Evolutionary conservation across 2,888 invertebrate species (phyloP).

Genomic region (Lapara coniferarum): DNA sequence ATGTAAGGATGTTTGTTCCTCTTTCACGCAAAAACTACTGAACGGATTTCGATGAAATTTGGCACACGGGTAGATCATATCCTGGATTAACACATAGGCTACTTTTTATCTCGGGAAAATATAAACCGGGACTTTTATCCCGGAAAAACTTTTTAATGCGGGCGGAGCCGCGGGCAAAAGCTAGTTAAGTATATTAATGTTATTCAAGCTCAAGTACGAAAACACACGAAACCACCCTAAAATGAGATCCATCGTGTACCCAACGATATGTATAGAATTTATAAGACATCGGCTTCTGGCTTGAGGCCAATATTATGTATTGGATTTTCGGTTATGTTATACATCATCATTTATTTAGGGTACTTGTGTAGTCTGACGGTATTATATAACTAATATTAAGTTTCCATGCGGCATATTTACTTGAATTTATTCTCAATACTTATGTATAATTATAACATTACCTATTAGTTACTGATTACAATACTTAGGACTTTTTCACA

Average conservation of each 20-base stretch:
- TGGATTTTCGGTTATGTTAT: slow-evolving; percentile 9
- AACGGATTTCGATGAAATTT: too few relatives aligned
- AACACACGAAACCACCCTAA: not conserved
- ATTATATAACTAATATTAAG: not conserved
- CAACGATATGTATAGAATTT: not conserved
- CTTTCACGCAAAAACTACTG: too few relatives aligned
- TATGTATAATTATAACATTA: not conserved
- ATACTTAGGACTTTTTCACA: too few relatives aligned
- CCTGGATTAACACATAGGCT: too few relatives aligned
- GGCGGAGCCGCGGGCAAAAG: too few relatives aligned
- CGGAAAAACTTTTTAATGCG: too few relatives aligned
- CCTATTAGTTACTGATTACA: too few relatives aligned
- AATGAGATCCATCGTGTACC: not conserved
- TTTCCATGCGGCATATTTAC: not conserved
- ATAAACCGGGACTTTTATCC: too few relatives aligned
- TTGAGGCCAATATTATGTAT: slow-evolving; percentile 22
- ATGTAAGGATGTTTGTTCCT: too few relatives aligned
- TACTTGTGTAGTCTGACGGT: not conserved
- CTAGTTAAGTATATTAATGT: too few relatives aligned
- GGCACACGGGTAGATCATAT: too few relatives aligned
- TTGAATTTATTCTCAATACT: not conserved
- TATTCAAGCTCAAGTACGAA: not conserved
- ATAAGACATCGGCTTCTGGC: slow-evolving; percentile 22
- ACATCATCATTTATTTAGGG: slow-evolving; percentile 19
- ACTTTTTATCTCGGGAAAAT: too few relatives aligned